Evolutionary conservation across 2,113 vertebrate species (phyloP).

Genomic region (Dromaius novaehollandiae): DNA sequence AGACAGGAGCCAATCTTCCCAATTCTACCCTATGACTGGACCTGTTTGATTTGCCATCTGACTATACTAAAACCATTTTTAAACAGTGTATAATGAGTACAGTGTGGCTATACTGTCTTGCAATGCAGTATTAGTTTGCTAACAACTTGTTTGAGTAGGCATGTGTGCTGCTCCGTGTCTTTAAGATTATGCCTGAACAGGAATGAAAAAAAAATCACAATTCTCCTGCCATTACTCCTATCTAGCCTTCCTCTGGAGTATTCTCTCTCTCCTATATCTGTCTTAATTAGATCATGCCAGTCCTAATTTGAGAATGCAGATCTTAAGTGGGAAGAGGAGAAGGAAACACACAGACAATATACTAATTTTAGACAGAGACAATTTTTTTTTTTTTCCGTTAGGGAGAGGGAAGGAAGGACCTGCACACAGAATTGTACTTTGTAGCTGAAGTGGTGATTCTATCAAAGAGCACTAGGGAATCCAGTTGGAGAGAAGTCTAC

Average conservation of each 20-base stretch:
- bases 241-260: conserved; percentile 29
- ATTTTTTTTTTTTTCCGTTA: conserved; percentile 21
- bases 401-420: not conserved
- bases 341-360: not conserved
- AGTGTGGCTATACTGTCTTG: conserved; percentile 55
- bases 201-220: not conserved
- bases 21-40: not conserved
- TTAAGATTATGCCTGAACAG: conserved; percentile 54
- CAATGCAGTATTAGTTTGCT: conserved; percentile 71
- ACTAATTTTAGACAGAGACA: conserved; percentile 41
- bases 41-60: conserved; percentile 59
- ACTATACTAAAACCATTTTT: conserved; percentile 49
- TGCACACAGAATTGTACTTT: not conserved
- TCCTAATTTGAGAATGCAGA: conserved; percentile 47
- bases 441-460: not conserved
- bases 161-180: conserved; percentile 47
- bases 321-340: conserved; percentile 8
- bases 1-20: conserved; percentile 9
- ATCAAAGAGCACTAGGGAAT: not conserved
- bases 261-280: conserved; percentile 34
- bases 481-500: not conserved
- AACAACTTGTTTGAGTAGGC: conserved; percentile 47
- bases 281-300: conserved; percentile 52
- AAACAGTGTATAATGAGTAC: conserved; percentile 52
- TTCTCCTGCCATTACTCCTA: conserved; percentile 33